phyloP scores from a whole-genome alignment of 2,888 invertebrate genomes.

The Cecidostiba fungosa region DNA sequence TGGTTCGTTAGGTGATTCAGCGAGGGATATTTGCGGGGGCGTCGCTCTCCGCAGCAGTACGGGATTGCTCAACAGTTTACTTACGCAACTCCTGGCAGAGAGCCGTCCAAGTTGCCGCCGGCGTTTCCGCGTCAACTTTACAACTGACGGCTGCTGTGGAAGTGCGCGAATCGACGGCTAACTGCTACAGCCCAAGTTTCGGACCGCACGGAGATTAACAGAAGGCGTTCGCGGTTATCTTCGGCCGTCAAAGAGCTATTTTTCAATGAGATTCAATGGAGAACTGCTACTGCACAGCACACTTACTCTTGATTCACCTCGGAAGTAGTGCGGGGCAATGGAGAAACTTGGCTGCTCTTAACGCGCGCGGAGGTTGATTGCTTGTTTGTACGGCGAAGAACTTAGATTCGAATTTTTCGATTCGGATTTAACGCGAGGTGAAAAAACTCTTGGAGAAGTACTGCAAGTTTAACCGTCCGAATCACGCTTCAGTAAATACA shows the following conservation, averaged over 20 bases:
- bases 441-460: not conserved
- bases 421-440: not conserved
- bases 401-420: not conserved
- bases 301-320: conserved; percentile 26
- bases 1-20: conserved; percentile 50
- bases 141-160: conserved; percentile 32
- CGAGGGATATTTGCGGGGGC: conserved; percentile 41
- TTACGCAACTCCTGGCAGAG: conserved; percentile 30
- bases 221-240: conserved; percentile 50
- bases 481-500: not conserved
- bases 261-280: conserved; percentile 57
- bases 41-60: not conserved
- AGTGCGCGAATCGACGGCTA: conserved; percentile 28
- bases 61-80: conserved; percentile 60
- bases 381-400: not conserved
- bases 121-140: conserved; percentile 57
- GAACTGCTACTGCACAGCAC: not conserved
- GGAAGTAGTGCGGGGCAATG: not conserved
- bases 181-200: conserved; percentile 52
- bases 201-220: conserved; percentile 61
- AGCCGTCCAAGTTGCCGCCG: not conserved
- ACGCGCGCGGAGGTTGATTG: not conserved
- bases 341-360: conserved; percentile 3
- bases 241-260: conserved; percentile 58
- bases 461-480: not conserved